Evolutionary conservation across 2,888 invertebrate genomes (phyloP).

Genomic region (Lasioglossum morio): DNA sequence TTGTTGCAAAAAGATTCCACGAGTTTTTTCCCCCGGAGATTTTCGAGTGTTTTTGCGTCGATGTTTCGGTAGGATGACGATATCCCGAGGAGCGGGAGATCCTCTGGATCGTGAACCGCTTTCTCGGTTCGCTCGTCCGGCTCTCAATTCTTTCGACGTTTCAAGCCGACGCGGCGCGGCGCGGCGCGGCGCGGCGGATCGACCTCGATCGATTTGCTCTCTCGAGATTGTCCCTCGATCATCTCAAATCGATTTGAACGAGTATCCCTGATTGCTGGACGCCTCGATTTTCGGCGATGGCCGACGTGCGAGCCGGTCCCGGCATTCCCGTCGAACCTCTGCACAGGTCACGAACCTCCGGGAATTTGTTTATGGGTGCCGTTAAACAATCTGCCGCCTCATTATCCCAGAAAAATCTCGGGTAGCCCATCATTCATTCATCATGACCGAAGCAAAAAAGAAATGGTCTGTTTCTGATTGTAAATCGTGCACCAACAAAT

Average conservation of each 20-base stretch:
- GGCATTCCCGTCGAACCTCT: neutral
- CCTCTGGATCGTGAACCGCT: constrained; percentile 71
- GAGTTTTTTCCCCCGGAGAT: constrained; percentile 46
- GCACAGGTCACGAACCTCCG: neutral
- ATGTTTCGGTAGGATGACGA: constrained; percentile 76
- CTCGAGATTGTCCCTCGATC: constrained; percentile 67
- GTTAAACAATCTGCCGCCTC: constrained; percentile 18
- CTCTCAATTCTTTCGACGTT: constrained; percentile 67
- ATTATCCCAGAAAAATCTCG: neutral
- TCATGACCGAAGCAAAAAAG: neutral
- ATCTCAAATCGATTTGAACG: constrained; percentile 68
- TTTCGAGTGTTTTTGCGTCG: constrained; percentile 60
- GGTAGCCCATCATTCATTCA: neutral
- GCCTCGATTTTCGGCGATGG: constrained; percentile 62
- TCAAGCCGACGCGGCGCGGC: constrained; percentile 53
- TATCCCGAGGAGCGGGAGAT: constrained; percentile 52
- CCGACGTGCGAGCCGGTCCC: constrained; percentile 14
- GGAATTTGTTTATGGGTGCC: constrained; percentile 26
- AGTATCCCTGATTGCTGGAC: constrained; percentile 62
- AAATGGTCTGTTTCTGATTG: neutral
- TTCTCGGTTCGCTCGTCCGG: constrained; percentile 73
- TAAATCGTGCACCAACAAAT: neutral
- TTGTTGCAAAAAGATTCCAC: constrained; percentile 30
- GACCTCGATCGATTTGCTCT: constrained; percentile 65
- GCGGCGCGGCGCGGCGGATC: constrained; percentile 47